These are phyloP conservation scores for Notoglanidium macrostoma DNA, from an alignment of 2,797 vertebrate genomes.

Conservation along the genomic window DNA sequence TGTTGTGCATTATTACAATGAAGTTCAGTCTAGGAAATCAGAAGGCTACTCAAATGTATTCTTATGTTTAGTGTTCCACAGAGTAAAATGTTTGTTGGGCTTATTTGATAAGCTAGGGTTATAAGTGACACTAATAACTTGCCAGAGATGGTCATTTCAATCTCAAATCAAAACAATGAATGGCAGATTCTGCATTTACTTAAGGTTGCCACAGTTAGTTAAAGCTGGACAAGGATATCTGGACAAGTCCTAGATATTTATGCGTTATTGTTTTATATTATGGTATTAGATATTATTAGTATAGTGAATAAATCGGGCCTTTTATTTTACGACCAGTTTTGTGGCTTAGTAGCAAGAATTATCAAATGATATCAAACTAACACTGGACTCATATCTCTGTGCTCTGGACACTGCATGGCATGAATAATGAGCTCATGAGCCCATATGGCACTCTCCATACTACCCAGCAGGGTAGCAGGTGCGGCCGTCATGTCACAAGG, in stretches of 20 bases:
- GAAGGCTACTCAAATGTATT: no score
- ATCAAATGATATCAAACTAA: not conserved
- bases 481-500: constrained; percentile 50
- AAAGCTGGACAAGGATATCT: not conserved
- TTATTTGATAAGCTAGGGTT: not conserved
- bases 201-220: not conserved
- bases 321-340: not conserved
- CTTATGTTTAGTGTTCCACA: no score
- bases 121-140: not conserved
- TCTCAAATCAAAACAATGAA: not conserved
- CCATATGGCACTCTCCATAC: not conserved
- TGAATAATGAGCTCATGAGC: constrained; percentile 35
- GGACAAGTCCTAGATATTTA: not conserved
- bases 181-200: not conserved
- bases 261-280: not conserved
- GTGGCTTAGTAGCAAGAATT: no score
- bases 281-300: not conserved
- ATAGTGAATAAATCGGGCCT: not conserved
- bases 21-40: not conserved
- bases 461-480: constrained; percentile 32
- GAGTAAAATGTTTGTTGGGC: not conserved
- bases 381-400: not conserved
- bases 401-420: constrained; percentile 20
- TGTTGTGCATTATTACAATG: not conserved
- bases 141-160: no score